Conservation (phyloP, 2,113 vertebrate species). For the Pipa parva region DNA sequence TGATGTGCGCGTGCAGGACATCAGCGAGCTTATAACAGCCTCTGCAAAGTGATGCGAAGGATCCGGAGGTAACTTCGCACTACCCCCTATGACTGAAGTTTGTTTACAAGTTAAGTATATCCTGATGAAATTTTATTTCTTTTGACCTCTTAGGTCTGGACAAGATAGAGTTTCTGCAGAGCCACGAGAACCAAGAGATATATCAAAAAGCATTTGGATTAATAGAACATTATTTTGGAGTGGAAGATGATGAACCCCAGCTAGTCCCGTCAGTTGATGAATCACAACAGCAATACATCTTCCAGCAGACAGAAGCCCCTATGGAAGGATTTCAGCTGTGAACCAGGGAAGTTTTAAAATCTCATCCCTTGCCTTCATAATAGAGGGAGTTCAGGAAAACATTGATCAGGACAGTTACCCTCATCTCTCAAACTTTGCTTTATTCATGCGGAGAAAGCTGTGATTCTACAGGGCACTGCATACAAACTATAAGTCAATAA, state of each 20-base stretch:
- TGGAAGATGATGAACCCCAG: slow-evolving; percentile 82
- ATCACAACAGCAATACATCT: slow-evolving; percentile 93
- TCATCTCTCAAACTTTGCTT: slow-evolving; percentile 2
- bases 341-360: slow-evolving; percentile 48
- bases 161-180: slow-evolving; percentile 97
- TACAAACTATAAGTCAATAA: slow-evolving; percentile 21
- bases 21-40: no score
- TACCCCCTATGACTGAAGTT: no score
- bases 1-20: no score
- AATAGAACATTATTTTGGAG: slow-evolving; percentile 96
- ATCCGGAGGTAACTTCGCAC: no score
- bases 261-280: slow-evolving; percentile 90
- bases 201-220: slow-evolving; percentile 98
- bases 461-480: not conserved
- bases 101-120: no score
- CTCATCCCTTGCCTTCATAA: not conserved
- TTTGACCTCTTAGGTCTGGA: slow-evolving; percentile 74
- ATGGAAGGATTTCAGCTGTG: slow-evolving; percentile 99
- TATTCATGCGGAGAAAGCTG: slow-evolving; percentile 27
- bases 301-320: slow-evolving; percentile 90
- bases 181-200: slow-evolving; percentile 97
- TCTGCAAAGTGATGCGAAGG: no score
- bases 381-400: slow-evolving; percentile 5
- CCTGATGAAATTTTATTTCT: not conserved
- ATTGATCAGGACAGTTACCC: slow-evolving; percentile 12